Base-by-base conservation (phyloP, 2,888 invertebrate genomes). In the Linyphia triangularis region DNA sequence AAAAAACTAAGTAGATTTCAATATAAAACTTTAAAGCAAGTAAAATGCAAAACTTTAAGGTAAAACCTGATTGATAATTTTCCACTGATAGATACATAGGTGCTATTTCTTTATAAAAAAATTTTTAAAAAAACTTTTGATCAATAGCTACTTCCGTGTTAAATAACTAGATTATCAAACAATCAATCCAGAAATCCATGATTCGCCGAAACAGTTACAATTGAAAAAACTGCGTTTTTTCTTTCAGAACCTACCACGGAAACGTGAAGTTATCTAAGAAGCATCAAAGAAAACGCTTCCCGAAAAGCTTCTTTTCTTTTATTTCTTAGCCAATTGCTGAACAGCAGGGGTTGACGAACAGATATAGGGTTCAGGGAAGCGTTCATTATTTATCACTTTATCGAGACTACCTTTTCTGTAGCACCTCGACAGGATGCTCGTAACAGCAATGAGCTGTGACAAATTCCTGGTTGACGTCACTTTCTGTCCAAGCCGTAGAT, bases 341-440 rank as follows among this genome's bases (percentile, higher is more conserved):
- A 16, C 51, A 51, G n/a, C 67, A 30, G 77, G 77, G 77, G 77
- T 77, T 77, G 77, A 63, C 40, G 77, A 77, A 77, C 77, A 77
- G 59, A 51, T 51, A 51, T 59, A 59, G 30, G 30, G 33, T n/a
- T 63, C 61, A 37, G 63, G 40, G 77, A 77, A 77, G 77, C 63
- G 40, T 33, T 77, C 37, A 59, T 13, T 37, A n/a, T 1, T 16
- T 19, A 37, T 77, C 77, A 40, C 61, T 37, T 63, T 40, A 77
- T 1, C 19, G 37, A 19, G 59, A 77, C 37, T 37, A 22, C 75
- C 9, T 59, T 59, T 59, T 57, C 22, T 40, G 28, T 26, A 22
- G n/a, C 5, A 5, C 24, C n/a, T 33, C 59, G 26, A 37, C 28
- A 63, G 61, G 77, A 61, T 40, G 61, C 37, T 30, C 24, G 1